Conservation (phyloP, 2,797 vertebrate genomes). For the Pipistrellus pygmaeus region DNA sequence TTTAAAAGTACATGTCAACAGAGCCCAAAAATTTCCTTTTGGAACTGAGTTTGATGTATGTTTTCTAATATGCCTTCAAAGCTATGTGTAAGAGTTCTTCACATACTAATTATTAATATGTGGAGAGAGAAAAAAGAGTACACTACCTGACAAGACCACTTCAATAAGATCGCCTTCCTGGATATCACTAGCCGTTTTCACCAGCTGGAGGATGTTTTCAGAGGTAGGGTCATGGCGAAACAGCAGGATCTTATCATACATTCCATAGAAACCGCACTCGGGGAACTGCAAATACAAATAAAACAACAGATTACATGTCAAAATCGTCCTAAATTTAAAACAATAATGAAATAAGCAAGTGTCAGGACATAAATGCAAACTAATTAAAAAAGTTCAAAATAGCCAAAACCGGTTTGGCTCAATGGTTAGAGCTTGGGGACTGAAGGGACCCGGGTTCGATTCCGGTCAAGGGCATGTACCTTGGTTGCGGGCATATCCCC, state of each 20-base stretch:
- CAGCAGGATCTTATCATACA: constrained; percentile 98
- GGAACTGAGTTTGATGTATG: background rate
- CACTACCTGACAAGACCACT: constrained; percentile 96
- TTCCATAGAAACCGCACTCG: constrained; percentile 97
- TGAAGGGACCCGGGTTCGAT: no score
- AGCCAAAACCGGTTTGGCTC: no score
- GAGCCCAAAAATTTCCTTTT: background rate
- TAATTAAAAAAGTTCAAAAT: background rate
- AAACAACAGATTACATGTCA: constrained; percentile 48
- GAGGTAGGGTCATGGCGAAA: constrained; percentile 95
- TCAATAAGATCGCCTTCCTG: constrained; percentile 98
- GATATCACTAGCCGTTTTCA: constrained; percentile 95
- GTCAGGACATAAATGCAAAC: constrained; percentile 34
- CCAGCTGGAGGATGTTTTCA: constrained; percentile 96
- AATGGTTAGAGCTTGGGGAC: no score
- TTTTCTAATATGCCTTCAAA: constrained; percentile 8
- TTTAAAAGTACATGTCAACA: background rate
- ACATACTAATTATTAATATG: constrained; percentile 30
- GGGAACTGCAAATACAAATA: constrained; percentile 92
- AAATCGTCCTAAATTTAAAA: constrained; percentile 32
- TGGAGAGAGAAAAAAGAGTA: constrained; percentile 5
- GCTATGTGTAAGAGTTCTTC: background rate
- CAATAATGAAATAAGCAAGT: constrained; percentile 54
- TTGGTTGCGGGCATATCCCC: no score
- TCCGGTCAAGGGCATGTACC: no score